Base-by-base conservation (phyloP, 2,113 vertebrate species). In the Mionectes macconnelli region DNA sequence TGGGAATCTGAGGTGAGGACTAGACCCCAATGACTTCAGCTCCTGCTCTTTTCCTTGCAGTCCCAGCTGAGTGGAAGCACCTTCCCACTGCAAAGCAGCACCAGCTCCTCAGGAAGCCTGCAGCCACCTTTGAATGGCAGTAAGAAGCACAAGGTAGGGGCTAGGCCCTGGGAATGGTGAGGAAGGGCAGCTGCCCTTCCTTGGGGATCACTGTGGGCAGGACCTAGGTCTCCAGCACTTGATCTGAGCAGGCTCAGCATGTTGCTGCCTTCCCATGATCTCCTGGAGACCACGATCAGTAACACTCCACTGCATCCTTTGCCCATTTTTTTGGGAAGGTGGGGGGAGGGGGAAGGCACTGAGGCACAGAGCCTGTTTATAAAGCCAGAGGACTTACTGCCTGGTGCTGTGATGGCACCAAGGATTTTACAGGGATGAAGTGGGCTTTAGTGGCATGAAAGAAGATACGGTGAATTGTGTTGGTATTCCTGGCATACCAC, bases 81-180 rank as follows among this genome's bases (percentile, higher is more conserved):
- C 42, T 66, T 66, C 70, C 30, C 47, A 55, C 53, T 4, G 2
- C 87, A 87, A 25, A 94, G 90, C 87, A 79, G 40, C 17, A 3
- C 90, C 25, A 27, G 86, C 75, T 83, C 94, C 70, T 89, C 15
- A 3, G 93, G 93, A 97, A 86, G 75, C 75, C 93, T 5, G 1
- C 97, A 96, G 56, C 56, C 76, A 53, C 50, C 12, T 31, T 30
- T 57, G n/a, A 95, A 78, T 28, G 94, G 92, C 83, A 97, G 79
- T 89, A 95, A 95, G 69, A 98, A 97, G 64, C 68, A 97, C 35
- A 94, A 97, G 97, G 86, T 91, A 87, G 66, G 84, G 39, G 52
- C 37, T 30, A 60, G 37, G 9, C 39, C 52, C 78, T 84, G 64
- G 77, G 45, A 62, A 55, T 12, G 22, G 68, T 42, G 59, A 77